Percentiles rank a stretch among this genome's conserved stretches.
These are phyloP conservation scores for Antennarius maculatus DNA, from an alignment of 2,797 vertebrate genomes.

Conservation along the genomic window DNA sequence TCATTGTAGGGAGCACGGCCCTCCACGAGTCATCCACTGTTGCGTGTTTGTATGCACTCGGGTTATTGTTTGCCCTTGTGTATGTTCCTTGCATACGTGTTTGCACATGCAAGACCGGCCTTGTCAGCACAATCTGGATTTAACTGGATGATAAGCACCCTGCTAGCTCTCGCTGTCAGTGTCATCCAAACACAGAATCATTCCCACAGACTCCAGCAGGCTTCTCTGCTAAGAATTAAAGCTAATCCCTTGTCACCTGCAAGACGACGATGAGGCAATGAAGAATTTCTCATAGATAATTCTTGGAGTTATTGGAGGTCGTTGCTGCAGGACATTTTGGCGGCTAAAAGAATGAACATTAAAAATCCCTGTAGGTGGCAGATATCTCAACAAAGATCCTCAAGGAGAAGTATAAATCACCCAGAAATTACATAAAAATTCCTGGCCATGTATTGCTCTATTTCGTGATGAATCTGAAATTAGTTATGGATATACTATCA, in stretches of 20 bases:
- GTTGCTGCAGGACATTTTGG: conserved; percentile 25
- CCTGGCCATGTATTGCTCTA: no score
- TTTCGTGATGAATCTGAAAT: no score
- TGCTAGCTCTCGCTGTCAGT: conserved; percentile 54
- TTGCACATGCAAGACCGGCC: conserved; percentile 31
- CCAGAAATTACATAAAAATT: no score
- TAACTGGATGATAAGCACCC: conserved; percentile 61
- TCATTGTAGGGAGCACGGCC: conserved; percentile 52
- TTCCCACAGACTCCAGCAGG: conserved; percentile 80
- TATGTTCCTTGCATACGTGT: conserved; percentile 18
- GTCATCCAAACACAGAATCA: conserved; percentile 64
- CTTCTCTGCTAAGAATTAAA: conserved; percentile 61
- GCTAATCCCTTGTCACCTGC: conserved; percentile 71
- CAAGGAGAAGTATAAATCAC: not conserved
- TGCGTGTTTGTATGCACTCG: conserved; percentile 53
- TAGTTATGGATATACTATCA: not conserved
- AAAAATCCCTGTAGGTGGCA: not conserved
- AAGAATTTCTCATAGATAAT: conserved; percentile 59
- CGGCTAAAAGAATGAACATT: not conserved
- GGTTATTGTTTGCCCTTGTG: conserved; percentile 56
- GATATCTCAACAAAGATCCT: not conserved
- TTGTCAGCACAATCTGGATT: conserved; percentile 64
- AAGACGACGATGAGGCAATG: conserved; percentile 47
- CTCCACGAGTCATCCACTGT: conserved; percentile 32
- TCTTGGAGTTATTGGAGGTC: conserved; percentile 65